Conservation (phyloP, 1,140 invertebrate genomes). For the Panulirus ornatus region DNA sequence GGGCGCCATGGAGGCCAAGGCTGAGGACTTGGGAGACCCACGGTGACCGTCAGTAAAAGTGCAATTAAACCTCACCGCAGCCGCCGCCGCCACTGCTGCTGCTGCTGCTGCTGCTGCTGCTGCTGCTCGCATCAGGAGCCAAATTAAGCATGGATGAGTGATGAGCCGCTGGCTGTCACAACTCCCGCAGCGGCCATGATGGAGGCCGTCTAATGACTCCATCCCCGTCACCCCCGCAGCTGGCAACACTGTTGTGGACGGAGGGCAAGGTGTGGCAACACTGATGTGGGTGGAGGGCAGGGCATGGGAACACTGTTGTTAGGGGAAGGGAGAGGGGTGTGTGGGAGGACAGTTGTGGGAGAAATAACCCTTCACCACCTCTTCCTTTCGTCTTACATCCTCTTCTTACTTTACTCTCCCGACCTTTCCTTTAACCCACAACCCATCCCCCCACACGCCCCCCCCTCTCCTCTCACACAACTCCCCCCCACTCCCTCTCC, state of each 20-base stretch:
- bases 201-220: slow-evolving; percentile 53
- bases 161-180: slow-evolving; percentile 52
- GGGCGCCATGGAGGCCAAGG: not conserved
- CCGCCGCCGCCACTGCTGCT: not conserved
- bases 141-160: slow-evolving; percentile 68
- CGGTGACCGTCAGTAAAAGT: slow-evolving; percentile 12
- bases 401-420: not conserved
- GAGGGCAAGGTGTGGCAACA: too few species aligned
- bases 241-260: slow-evolving; percentile 43
- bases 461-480: not conserved
- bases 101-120: not conserved
- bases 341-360: not conserved
- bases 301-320: not conserved
- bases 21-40: not conserved
- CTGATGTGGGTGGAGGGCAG: not conserved
- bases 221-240: slow-evolving; percentile 33
- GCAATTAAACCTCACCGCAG: slow-evolving; percentile 60
- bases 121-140: slow-evolving; percentile 42
- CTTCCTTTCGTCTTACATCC: too few species aligned
- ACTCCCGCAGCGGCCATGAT: slow-evolving; percentile 40
- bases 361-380: too few species aligned
- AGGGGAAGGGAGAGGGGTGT: not conserved
- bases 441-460: not conserved
- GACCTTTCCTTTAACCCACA: not conserved
- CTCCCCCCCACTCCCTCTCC: too few species aligned